Percentiles rank a stretch among this genome's conserved stretches.
phyloP scores from a whole-genome alignment of 2,797 vertebrate species.

The Sternotherus odoratus region DNA sequence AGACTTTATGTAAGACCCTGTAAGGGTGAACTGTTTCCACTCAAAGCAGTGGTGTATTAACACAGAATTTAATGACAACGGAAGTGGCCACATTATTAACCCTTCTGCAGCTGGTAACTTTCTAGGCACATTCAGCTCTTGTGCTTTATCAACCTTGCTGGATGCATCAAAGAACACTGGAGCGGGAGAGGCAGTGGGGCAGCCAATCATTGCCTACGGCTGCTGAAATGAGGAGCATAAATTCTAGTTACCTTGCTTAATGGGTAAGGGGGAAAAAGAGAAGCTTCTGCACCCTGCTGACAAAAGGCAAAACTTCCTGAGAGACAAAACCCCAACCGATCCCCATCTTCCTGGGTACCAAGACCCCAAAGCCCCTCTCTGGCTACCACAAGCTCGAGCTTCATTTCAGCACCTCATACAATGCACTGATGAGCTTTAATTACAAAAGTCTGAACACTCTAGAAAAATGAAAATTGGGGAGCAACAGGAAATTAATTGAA shows the following conservation, averaged over 20 bases:
- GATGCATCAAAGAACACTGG: not conserved
- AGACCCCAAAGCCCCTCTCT: too few relatives aligned
- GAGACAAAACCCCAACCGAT: not conserved
- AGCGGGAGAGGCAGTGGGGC: accelerated
- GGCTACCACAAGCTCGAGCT: not conserved
- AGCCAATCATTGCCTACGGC: accelerated
- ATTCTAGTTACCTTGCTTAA: not conserved
- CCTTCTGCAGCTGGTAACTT: not conserved
- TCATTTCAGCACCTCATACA: not conserved
- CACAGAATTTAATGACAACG: not conserved
- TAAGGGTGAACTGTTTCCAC: not conserved
- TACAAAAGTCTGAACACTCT: accelerated
- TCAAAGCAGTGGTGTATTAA: accelerated
- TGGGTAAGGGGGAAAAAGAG: not conserved
- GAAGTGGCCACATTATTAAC: accelerated
- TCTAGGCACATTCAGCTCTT: accelerated
- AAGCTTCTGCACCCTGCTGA: accelerated
- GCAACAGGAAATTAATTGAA: not conserved
- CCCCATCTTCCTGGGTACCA: not conserved
- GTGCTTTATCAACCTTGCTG: not conserved
- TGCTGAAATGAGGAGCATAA: not conserved
- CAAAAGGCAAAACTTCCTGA: not conserved
- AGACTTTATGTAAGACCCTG: not conserved
- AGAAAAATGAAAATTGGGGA: not conserved
- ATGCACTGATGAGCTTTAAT: not conserved